Evolutionary conservation across 2,888 invertebrate species (phyloP).

Genomic region (Encarsia formosa): DNA sequence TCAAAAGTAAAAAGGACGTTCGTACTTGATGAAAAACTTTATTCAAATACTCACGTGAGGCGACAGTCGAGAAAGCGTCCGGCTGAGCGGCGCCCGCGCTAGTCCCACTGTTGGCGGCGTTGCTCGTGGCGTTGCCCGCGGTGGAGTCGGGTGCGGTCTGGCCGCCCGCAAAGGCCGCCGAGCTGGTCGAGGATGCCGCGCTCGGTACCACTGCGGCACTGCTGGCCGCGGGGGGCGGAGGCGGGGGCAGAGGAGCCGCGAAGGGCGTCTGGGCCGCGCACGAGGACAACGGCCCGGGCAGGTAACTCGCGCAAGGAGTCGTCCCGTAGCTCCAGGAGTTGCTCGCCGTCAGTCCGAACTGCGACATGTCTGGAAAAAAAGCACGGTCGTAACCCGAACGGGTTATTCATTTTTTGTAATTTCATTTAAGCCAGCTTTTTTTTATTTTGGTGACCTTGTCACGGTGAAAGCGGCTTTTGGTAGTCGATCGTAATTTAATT

Average conservation of each 20-base stretch:
- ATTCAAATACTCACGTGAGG: conserved; percentile 47
- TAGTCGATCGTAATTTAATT: no score
- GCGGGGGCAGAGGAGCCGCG: conserved; percentile 47
- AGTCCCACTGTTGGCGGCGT: conserved; percentile 33
- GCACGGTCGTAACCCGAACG: not conserved
- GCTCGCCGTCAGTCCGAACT: conserved; percentile 78
- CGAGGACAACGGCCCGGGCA: conserved; percentile 68
- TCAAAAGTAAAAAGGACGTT: no score
- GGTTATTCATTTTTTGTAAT: no score
- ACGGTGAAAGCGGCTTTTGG: no score
- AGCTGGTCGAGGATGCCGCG: conserved; percentile 50
- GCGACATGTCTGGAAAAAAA: conserved; percentile 69
- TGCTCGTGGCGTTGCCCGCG: conserved; percentile 41
- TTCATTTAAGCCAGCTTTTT: no score
- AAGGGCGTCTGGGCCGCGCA: conserved; percentile 63
- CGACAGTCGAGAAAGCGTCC: conserved; percentile 47
- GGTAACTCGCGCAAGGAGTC: conserved; percentile 80
- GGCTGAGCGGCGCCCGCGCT: conserved; percentile 40
- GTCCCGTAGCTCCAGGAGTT: conserved; percentile 88
- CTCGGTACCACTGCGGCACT: no score
- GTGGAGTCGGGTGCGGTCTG: conserved; percentile 45
- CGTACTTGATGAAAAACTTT: no score
- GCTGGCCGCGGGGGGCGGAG: conserved; percentile 36
- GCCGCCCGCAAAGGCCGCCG: conserved; percentile 50
- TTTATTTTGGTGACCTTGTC: no score